Conservation (phyloP, 2,113 vertebrate species). For the Thunnus maccoyii region DNA sequence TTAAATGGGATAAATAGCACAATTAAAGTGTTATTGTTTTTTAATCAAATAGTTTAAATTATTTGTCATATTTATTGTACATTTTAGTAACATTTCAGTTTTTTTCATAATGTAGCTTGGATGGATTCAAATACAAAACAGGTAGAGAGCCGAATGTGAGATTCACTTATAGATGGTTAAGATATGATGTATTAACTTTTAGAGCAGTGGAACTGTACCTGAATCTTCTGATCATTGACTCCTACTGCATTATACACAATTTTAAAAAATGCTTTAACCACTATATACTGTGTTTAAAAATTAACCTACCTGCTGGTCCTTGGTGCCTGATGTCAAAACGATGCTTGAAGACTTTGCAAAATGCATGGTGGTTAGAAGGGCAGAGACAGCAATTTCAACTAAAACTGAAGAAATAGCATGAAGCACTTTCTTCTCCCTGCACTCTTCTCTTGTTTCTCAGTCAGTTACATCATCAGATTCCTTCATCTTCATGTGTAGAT, state of each 20-base stretch:
- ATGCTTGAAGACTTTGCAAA: not conserved
- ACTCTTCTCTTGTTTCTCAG: not conserved
- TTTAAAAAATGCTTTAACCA: slow-evolving; percentile 2
- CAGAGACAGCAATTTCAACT: not conserved
- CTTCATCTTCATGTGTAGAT: not conserved
- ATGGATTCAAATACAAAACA: not conserved
- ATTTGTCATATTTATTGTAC: not conserved
- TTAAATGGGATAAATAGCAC: not conserved
- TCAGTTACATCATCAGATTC: not conserved
- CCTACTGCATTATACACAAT: not conserved
- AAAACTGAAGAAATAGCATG: not conserved
- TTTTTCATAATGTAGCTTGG: not conserved
- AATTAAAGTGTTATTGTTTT: not conserved
- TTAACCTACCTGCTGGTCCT: not conserved
- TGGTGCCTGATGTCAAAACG: not conserved
- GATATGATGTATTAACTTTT: not conserved
- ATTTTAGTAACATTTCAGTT: not conserved
- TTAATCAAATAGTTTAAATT: not conserved
- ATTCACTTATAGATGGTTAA: not conserved
- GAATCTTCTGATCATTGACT: not conserved
- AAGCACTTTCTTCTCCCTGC: not conserved
- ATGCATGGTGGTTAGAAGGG: not conserved
- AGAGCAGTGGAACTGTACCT: not conserved
- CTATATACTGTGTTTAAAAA: slow-evolving; percentile 6
- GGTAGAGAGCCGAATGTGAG: not conserved